Conservation (phyloP, 2,888 invertebrate genomes). For the Acrobasis suavella region DNA sequence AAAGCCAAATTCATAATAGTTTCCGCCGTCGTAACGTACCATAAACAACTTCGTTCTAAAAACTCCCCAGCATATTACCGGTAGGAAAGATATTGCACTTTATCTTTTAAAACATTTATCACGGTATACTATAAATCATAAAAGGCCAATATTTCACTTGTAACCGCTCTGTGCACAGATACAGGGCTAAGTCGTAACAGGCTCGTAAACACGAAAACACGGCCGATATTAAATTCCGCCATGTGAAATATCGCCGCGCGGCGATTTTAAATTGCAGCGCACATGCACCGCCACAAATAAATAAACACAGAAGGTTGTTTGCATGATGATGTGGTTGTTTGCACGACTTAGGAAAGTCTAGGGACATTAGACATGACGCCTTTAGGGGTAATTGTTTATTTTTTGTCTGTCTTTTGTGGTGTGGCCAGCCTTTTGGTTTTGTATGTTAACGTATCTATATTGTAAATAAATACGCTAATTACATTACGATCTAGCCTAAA, state of each 20-base stretch:
- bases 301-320: not conserved
- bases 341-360: no score
- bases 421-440: no score
- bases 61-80: no score
- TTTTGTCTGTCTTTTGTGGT: no score
- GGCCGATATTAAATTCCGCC: conserved; percentile 47
- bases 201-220: conserved; percentile 35
- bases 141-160: conserved; percentile 17
- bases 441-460: no score
- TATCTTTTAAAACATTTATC: not conserved
- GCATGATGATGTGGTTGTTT: not conserved
- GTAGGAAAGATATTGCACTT: not conserved
- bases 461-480: no score
- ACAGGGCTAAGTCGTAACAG: conserved; percentile 10
- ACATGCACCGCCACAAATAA: conserved; percentile 9
- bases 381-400: no score
- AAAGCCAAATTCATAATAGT: no score
- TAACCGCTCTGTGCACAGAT: conserved; percentile 6
- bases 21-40: no score
- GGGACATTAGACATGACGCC: no score
- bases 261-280: conserved; percentile 40
- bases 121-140: not conserved
- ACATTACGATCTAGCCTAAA: no score
- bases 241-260: conserved; percentile 41
- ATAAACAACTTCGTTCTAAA: no score